phyloP scores from a whole-genome alignment of 2,113 vertebrate genomes.

The Hippocampus mohnikei region DNA sequence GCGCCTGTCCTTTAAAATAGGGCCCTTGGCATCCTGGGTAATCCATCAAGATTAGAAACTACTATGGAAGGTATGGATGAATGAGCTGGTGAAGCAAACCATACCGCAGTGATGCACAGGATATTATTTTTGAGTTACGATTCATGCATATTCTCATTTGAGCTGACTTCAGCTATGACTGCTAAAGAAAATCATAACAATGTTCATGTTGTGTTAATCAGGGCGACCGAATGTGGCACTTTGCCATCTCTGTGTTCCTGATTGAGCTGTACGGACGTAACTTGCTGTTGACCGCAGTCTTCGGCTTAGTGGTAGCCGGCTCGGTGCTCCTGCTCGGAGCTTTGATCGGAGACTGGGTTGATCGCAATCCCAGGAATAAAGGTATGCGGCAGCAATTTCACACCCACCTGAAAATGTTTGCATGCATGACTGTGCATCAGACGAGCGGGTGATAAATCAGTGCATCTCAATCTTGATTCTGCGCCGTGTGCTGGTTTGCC shows the following conservation, averaged over 20 bases:
- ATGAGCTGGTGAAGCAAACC: not conserved
- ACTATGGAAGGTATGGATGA: too few species aligned
- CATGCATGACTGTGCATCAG: not conserved
- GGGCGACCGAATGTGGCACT: slow-evolving; percentile 77
- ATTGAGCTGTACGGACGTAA: slow-evolving; percentile 70
- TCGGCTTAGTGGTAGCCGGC: slow-evolving; percentile 74
- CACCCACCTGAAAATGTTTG: not conserved
- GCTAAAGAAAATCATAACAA: not conserved
- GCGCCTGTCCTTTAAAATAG: too few species aligned
- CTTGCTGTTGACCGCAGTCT: slow-evolving; percentile 71
- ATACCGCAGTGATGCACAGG: not conserved
- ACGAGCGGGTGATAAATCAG: slow-evolving; percentile 16
- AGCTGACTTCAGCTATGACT: not conserved
- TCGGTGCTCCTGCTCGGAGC: slow-evolving; percentile 76
- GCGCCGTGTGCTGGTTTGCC: slow-evolving; percentile 21
- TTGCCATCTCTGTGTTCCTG: slow-evolving; percentile 77
- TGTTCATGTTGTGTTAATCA: slow-evolving; percentile 39
- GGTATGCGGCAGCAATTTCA: slow-evolving; percentile 43
- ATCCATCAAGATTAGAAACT: too few species aligned
- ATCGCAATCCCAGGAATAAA: slow-evolving; percentile 79
- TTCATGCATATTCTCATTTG: not conserved
- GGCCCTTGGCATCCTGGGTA: too few species aligned
- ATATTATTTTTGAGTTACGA: not conserved
- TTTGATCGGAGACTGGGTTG: slow-evolving; percentile 77
- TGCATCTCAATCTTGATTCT: slow-evolving; percentile 22